These are phyloP conservation scores for Pangasius macronema DNA, from an alignment of 2,797 vertebrate genomes.

Conservation along the genomic window DNA sequence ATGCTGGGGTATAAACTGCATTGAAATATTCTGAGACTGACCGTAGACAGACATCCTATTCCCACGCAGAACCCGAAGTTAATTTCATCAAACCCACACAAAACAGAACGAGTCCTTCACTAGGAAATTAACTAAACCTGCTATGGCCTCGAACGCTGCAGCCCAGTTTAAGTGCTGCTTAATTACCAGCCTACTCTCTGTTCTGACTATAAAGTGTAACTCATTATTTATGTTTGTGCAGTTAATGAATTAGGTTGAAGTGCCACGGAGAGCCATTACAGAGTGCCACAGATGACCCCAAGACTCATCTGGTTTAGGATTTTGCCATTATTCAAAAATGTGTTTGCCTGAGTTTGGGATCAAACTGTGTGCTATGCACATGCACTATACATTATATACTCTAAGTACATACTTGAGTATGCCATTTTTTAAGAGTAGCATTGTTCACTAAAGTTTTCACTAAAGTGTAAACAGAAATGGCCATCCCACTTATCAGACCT, in stretches of 20 bases:
- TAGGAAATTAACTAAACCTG: neutral
- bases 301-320: neutral
- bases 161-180: neutral
- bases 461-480: neutral
- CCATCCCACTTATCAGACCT: neutral
- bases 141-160: neutral
- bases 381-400: neutral
- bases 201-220: neutral
- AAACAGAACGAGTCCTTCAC: neutral
- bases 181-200: neutral
- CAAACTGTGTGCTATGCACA: neutral
- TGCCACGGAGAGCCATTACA: neutral
- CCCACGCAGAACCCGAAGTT: neutral
- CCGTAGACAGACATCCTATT: no score
- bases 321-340: neutral
- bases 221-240: slow-evolving; percentile 11
- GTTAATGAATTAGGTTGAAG: slow-evolving; percentile 2
- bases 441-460: neutral
- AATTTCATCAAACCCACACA: neutral
- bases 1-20: no score
- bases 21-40: neutral
- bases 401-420: neutral
- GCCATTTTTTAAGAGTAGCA: neutral
- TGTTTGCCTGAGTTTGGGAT: neutral
- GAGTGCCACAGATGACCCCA: neutral